Conservation (phyloP, 2,797 vertebrate genomes). For the Tokudaia tokunoshimensis region DNA sequence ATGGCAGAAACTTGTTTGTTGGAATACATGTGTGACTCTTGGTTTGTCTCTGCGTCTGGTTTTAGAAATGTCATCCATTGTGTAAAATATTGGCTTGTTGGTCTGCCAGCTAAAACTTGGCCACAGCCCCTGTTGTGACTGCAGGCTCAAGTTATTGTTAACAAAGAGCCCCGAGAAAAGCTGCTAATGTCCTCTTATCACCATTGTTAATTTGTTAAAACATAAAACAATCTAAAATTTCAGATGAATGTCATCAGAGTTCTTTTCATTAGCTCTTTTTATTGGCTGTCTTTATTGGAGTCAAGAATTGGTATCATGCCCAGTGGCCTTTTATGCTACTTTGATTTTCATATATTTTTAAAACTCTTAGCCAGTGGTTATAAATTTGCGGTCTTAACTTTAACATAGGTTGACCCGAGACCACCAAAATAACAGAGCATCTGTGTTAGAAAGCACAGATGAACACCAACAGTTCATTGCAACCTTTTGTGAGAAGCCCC, state of each 20-base stretch:
- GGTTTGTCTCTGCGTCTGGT: slow-evolving; percentile 70
- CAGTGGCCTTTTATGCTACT: slow-evolving; percentile 80
- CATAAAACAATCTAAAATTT: slow-evolving; percentile 82
- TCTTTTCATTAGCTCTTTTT: slow-evolving; percentile 81
- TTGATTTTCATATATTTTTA: slow-evolving; percentile 73
- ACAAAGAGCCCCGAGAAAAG: slow-evolving; percentile 73
- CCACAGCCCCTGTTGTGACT: slow-evolving; percentile 67
- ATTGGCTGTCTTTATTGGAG: slow-evolving; percentile 83
- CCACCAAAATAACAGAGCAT: slow-evolving; percentile 72
- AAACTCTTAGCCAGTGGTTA: slow-evolving; percentile 67
- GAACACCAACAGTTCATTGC: background rate
- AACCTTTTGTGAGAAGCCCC: slow-evolving; percentile 39
- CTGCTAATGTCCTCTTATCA: slow-evolving; percentile 80
- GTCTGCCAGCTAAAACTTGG: slow-evolving; percentile 70
- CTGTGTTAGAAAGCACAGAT: slow-evolving; percentile 67
- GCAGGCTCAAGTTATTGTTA: slow-evolving; percentile 59
- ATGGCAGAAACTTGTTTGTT: slow-evolving; percentile 82
- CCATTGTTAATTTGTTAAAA: slow-evolving; percentile 82
- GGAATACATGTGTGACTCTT: slow-evolving; percentile 75
- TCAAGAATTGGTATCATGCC: slow-evolving; percentile 84
- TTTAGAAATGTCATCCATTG: slow-evolving; percentile 60
- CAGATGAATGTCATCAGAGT: slow-evolving; percentile 76
- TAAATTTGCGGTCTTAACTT: slow-evolving; percentile 72
- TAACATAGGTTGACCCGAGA: slow-evolving; percentile 73
- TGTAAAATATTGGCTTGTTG: slow-evolving; percentile 51